Evolutionary conservation across 2,888 invertebrate species (phyloP).

Genomic region (Drosophila nigricruria): DNA sequence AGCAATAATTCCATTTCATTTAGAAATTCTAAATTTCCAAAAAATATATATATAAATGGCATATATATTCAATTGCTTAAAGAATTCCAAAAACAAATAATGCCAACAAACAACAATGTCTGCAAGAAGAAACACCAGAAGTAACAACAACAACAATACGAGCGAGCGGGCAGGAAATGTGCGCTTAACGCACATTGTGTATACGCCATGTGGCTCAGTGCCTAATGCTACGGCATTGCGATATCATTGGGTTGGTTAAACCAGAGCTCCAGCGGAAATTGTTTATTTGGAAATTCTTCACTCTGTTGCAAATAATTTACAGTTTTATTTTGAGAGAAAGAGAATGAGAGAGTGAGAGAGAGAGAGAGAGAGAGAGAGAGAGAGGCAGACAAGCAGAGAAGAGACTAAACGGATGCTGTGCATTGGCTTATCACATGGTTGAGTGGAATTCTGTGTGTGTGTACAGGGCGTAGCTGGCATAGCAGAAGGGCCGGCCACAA

Average conservation of each 20-base stretch:
- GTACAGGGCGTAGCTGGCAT: background rate
- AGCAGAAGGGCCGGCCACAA: background rate
- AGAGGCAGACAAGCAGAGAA: background rate
- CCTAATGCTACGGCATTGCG: slow-evolving; percentile 33
- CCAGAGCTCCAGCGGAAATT: slow-evolving; percentile 54
- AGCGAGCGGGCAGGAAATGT: slow-evolving; percentile 32
- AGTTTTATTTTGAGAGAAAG: slow-evolving; percentile 19
- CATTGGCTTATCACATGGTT: slow-evolving; percentile 45
- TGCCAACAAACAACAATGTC: slow-evolving; percentile 14
- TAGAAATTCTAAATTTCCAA: background rate
- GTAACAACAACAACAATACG: background rate
- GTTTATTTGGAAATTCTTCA: slow-evolving; percentile 61
- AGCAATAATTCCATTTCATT: background rate
- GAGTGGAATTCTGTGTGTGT: slow-evolving; percentile 20
- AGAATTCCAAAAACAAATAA: slow-evolving; percentile 15
- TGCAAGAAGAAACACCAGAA: background rate
- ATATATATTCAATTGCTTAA: background rate
- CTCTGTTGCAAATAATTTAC: slow-evolving; percentile 56
- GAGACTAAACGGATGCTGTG: slow-evolving; percentile 36
- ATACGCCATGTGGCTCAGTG: slow-evolving; percentile 65
- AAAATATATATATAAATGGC: background rate
- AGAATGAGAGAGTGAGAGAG: background rate
- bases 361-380: background rate
- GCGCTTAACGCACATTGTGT: slow-evolving; percentile 48
- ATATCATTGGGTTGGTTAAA: slow-evolving; percentile 36